Percentiles rank a stretch among this genome's conserved stretches.
These are phyloP conservation scores for Dicentrarchus labrax DNA, from an alignment of 2,113 vertebrate species.

Conservation along the genomic window DNA sequence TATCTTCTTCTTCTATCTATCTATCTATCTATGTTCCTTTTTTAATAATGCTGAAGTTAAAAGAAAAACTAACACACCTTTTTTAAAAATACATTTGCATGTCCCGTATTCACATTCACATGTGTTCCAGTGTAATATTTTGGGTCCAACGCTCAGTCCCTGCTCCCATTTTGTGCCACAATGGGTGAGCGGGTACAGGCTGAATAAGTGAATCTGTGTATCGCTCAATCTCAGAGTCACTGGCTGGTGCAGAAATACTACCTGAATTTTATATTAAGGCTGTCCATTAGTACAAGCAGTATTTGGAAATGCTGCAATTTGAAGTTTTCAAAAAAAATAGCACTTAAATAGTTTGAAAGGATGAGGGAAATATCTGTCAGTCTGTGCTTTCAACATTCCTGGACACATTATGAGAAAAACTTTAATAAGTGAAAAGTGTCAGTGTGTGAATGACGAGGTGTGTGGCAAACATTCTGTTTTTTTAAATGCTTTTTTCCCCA, in stretches of 20 bases:
- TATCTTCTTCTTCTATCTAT: no score
- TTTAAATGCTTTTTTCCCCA: neutral
- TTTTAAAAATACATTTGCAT: neutral
- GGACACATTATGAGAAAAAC: neutral
- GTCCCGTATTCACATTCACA: neutral
- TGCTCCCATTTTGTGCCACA: no score
- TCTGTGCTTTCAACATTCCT: neutral
- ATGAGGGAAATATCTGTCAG: neutral
- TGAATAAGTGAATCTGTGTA: neutral
- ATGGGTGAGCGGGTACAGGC: neutral
- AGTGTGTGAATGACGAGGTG: conserved; percentile 1
- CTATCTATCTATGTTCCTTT: no score
- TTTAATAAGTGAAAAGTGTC: conserved; percentile 2
- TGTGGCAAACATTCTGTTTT: neutral
- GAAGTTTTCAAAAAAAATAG: neutral
- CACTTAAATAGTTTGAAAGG: neutral
- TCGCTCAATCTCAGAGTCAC: neutral
- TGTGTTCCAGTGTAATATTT: neutral
- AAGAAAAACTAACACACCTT: neutral
- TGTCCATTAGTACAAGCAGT: neutral
- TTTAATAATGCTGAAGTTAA: neutral
- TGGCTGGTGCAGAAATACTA: neutral
- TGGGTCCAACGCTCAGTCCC: neutral
- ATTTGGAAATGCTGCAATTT: neutral
- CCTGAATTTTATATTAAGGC: neutral